Base-by-base conservation (phyloP, 2,797 vertebrate species). In the Helarctos malayanus region DNA sequence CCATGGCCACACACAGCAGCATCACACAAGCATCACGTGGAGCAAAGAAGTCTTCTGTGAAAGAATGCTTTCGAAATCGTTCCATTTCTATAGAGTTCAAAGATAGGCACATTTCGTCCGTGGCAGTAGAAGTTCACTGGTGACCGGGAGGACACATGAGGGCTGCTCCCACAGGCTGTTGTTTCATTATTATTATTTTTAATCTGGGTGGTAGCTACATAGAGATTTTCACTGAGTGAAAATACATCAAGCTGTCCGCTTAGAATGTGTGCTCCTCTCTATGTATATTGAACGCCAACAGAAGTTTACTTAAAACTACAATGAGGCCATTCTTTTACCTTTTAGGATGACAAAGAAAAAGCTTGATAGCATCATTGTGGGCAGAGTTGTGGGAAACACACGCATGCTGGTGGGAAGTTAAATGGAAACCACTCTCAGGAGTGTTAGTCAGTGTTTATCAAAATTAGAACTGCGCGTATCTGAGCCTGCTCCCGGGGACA, bases 221-320 rank as follows among this genome's bases (percentile, higher is more conserved):
- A 57, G 68, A 19, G 19, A 9, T 85, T 75, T 57, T 81, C 65
- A n/a, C 71, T 27, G 27, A 68, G 52, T 35, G 81, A 59, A 65
- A 83, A 45, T 45, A 47, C 82, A 35, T 81, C 56, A 38, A 69
- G 57, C 78, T 27, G 0, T 41, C 35, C 4, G 10, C 32, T 32
- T 81, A 57, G 76, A 71, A 57, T 54, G 11, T 65, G 45, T 68
- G 45, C 85, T 86, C 69, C 52, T 84, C 57, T 56, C 13, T 79
- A 23, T 63, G 23, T 76, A 7, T 87, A 12, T 59, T 73, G 69
- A 90, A 59, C 4, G 8, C 61, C 29, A 68, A 10, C 63, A 73
- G 38, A 81, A 25, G 35, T 96, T 59, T 91, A n/a, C 38, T 65
- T 90, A 87, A 82, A 68, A 78, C 63, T n/a, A 23, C n/a, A 71